Base-by-base conservation (phyloP, 2,113 vertebrate genomes). In the Eretmochelys imbricata region DNA sequence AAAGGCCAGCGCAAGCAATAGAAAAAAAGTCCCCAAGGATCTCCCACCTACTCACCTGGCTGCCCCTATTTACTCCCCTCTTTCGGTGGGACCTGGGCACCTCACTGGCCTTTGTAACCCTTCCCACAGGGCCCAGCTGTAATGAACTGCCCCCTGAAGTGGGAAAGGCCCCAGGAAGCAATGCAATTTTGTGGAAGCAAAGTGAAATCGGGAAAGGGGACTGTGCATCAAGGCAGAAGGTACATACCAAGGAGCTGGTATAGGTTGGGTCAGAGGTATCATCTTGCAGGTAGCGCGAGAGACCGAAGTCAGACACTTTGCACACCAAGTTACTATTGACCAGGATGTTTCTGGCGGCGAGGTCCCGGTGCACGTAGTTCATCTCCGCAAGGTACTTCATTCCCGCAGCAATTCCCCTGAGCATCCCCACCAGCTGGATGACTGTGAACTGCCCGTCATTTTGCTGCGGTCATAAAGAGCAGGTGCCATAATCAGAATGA, bases 311-410 rank as follows among this genome's bases (percentile, higher is more conserved):
- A 0, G 99, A 99, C 84, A 99, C 99, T 95, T 99, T 99, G 96
- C 99, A 99, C 88, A 99, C 99, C 96, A 99, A 95, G 98, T 99
- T 99, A 98, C 99, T 99, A 98, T 99, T 99, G 97, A 99, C 99
- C 84, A 99, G 98, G 93, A 99, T 99, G 98, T 99, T 99, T 84
- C 99, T 98, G 29, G 99, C 99, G 10, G 99, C 99, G 95, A 99
- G 98, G 97, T 99, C 99, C 48, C 99, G 98, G 94, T 99, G 99
- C 87, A 99, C 99, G 0, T 99, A 99, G 89, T 99, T 99, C 99
- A 99, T 99, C 97, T 99, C 99, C 0, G 99, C 99, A 50, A 99
- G 99, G 97, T 99, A 99, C 97, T 99, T 99, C 99, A 99, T 99
- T 42, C 99, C 99, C 0, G 99, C 99, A 0, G 99, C 99, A 6